Conservation (phyloP, 2,113 vertebrate species). For the Heptranchias perlo region DNA sequence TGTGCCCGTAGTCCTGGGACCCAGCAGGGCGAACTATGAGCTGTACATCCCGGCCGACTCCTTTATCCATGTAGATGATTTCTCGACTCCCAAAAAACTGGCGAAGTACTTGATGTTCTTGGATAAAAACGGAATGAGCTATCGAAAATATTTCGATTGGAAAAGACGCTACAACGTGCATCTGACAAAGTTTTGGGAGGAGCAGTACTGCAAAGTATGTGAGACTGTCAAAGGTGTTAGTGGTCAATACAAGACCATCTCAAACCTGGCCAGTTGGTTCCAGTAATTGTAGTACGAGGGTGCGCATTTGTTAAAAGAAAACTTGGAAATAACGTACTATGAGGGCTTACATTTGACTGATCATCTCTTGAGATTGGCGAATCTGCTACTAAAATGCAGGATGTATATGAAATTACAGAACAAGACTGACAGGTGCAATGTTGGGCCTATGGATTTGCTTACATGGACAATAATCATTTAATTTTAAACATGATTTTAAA, state of each 20-base stretch:
- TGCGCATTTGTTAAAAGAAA: not conserved
- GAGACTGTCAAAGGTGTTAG: slow-evolving; percentile 52
- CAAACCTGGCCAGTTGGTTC: slow-evolving; percentile 71
- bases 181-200: slow-evolving; percentile 68
- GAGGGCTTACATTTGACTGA: not conserved
- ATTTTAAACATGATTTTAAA: not conserved
- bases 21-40: slow-evolving; percentile 77
- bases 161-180: slow-evolving; percentile 64
- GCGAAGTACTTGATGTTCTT: slow-evolving; percentile 77
- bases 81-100: slow-evolving; percentile 62
- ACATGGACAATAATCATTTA: not conserved
- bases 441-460: not conserved
- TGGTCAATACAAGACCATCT: slow-evolving; percentile 54
- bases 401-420: not conserved
- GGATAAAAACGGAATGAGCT: slow-evolving; percentile 55
- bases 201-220: slow-evolving; percentile 78
- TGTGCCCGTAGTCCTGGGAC: slow-evolving; percentile 80
- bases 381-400: not conserved
- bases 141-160: slow-evolving; percentile 75
- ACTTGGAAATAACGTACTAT: not conserved
- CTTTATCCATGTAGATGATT: slow-evolving; percentile 90
- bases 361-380: not conserved
- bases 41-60: slow-evolving; percentile 73
- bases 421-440: not conserved
- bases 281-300: slow-evolving; percentile 37